phyloP scores from a whole-genome alignment of 1,140 invertebrate genomes.

The Drosophila biarmipes region DNA sequence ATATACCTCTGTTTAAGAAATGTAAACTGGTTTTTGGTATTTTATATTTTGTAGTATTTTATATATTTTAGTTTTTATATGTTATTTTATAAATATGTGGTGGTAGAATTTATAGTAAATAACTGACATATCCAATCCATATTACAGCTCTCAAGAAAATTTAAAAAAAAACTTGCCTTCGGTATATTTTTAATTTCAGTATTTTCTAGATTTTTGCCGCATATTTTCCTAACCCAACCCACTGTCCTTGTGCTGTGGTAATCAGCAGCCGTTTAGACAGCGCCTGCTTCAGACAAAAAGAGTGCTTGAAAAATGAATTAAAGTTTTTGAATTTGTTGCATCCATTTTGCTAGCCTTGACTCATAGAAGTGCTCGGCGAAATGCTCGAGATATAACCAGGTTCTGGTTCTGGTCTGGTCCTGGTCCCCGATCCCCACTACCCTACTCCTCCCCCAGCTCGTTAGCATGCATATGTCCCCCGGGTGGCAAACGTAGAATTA shows the following conservation, averaged over 20 bases:
- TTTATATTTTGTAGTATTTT: neutral
- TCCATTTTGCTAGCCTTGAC: constrained; percentile 49
- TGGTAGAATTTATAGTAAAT: too few species aligned
- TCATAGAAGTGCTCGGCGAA: constrained; percentile 24
- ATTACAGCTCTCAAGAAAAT: too few species aligned
- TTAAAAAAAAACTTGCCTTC: too few species aligned
- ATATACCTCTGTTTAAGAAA: too few species aligned
- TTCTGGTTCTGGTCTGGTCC: neutral
- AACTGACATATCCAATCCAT: too few species aligned
- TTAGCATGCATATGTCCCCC: constrained; percentile 21
- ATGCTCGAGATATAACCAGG: constrained; percentile 28
- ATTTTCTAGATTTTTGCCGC: neutral
- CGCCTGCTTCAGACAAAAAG: constrained; percentile 52
- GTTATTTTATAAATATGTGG: too few species aligned
- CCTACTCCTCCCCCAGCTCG: constrained; percentile 8
- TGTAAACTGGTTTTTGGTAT: neutral
- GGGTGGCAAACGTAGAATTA: constrained; percentile 12
- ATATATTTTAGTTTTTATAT: too few species aligned
- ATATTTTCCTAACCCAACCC: neutral
- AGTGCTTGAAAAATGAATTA: constrained; percentile 57
- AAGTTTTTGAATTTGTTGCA: constrained; percentile 55
- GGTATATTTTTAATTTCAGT: neutral
- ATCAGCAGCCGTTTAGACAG: constrained; percentile 46
- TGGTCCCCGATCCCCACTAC: too few species aligned
- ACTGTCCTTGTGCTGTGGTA: constrained; percentile 26